These are phyloP conservation scores for Acronicta aceris DNA, from an alignment of 2,888 invertebrate species.

Conservation along the genomic window DNA sequence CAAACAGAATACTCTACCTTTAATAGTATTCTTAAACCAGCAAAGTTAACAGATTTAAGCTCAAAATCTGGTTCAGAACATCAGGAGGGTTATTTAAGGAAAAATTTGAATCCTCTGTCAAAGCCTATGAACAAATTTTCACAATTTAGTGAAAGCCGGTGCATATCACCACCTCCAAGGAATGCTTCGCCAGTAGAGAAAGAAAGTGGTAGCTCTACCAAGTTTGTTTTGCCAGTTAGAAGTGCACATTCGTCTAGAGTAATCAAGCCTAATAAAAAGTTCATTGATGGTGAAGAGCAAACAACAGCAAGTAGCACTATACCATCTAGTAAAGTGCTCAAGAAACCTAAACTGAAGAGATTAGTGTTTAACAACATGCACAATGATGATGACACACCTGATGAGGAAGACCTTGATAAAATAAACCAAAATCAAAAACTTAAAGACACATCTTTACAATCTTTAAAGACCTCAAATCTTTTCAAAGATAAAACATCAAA, in stretches of 20 bases:
- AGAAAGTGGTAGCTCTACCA: constrained; percentile 77
- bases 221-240: constrained; percentile 94
- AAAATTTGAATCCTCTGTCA: constrained; percentile 84
- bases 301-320: constrained; percentile 67
- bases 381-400: constrained; percentile 72
- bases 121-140: constrained; percentile 86
- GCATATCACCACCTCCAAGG: constrained; percentile 84
- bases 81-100: constrained; percentile 84
- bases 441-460: constrained; percentile 72
- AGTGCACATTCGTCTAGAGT: constrained; percentile 96
- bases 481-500: constrained; percentile 85
- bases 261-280: constrained; percentile 96
- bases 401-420: constrained; percentile 75
- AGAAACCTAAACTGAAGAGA: constrained; percentile 85
- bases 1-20: constrained; percentile 88
- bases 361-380: constrained; percentile 83
- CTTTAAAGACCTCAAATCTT: constrained; percentile 74
- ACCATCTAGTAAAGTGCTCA: constrained; percentile 81
- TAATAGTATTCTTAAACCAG: constrained; percentile 90
- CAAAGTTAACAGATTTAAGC: constrained; percentile 90
- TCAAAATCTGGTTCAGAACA: constrained; percentile 88
- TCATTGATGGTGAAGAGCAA: constrained; percentile 92
- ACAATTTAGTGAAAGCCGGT: constrained; percentile 82
- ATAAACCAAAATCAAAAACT: constrained; percentile 72
- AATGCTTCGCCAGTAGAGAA: constrained; percentile 79